Evolutionary conservation across 2,888 invertebrate species (phyloP).

Genomic region (Mystacides longicornis): DNA sequence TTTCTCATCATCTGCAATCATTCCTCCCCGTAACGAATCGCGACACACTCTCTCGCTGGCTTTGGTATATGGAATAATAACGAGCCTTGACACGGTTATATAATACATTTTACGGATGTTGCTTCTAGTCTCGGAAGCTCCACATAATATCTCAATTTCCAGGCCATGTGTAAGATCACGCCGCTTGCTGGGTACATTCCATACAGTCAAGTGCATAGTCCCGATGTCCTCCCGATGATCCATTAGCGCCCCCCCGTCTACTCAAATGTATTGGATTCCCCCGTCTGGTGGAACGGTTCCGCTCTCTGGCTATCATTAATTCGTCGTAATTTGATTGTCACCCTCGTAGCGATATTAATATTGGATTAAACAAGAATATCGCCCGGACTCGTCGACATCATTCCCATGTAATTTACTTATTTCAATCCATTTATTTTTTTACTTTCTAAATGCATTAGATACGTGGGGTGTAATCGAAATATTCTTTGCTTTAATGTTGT

Average conservation of each 20-base stretch:
- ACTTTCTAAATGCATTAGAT: too few relatives aligned
- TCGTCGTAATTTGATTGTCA: slow-evolving; percentile 24
- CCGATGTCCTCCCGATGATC: too few relatives aligned
- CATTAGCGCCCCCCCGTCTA: neutral
- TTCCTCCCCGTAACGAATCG: neutral
- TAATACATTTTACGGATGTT: neutral
- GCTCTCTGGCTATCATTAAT: slow-evolving; percentile 18
- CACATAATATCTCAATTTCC: too few relatives aligned
- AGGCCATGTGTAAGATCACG: too few relatives aligned
- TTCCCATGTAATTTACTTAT: neutral
- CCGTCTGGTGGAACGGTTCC: neutral
- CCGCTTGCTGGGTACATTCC: too few relatives aligned
- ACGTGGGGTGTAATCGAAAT: too few relatives aligned
- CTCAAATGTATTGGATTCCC: neutral
- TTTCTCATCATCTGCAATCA: too few relatives aligned
- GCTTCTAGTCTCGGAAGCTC: too few relatives aligned
- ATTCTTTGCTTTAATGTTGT: too few relatives aligned
- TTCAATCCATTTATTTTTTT: neutral
- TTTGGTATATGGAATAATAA: neutral
- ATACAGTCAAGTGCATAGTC: too few relatives aligned
- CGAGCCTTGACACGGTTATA: neutral
- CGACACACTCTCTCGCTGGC: neutral
- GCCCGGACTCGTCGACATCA: neutral
- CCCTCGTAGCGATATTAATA: slow-evolving; percentile 17
- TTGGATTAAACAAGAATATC: slow-evolving; percentile 2